Base-by-base conservation (phyloP, 2,888 invertebrate species). In the Nomada hirtipes region DNA sequence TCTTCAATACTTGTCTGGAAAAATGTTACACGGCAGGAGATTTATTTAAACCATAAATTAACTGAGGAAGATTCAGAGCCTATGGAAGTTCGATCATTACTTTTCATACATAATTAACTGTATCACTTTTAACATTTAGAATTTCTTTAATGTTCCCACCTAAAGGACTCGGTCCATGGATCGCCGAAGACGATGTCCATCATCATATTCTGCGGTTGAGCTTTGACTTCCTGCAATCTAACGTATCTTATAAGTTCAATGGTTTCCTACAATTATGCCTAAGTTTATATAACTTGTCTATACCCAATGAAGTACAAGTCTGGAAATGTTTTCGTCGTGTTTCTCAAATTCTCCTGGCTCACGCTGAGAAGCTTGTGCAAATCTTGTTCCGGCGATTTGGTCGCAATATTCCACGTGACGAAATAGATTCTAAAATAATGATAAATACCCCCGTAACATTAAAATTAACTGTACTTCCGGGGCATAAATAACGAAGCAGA, bases 321-420 rank as follows among this genome's bases (percentile, higher is more conserved):
- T 23, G 98, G 97, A 77, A 97, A 91, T 64, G 94, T 94, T 89
- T 95, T 95, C 71, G 96, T 95, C 87, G 95, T 96, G 79, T 95
- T 95, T 13, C 15, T 47, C 15, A 47, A 47, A 73, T 95, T 95
- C 15, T 95, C 95, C 13, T 95, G 94, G 78, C 96, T 95, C 71
- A 98, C 94, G 67, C 96, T 96, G 70, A 98, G 93, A 64, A 98
- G 94, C 59, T 96, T 96, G 87, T 96, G 95, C 44, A 98, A 94
- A 92, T 97, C 96, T 90, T 97, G 96, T 50, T 96, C 96, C 44
- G 97, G 97, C 84, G 95, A 95, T 90, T 96, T 96, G 0, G 97
- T 97, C 53, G 97, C 98, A 71, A 98, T 98, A 95, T 98, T 98
- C 96, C 98, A 98, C 59, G 98, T 98, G 61, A 97, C 96, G 89